Evolutionary conservation across 2,888 invertebrate genomes (phyloP), one percentile per base, ranked within the genome.

Genomic region (Drosophila putrida): DNA sequence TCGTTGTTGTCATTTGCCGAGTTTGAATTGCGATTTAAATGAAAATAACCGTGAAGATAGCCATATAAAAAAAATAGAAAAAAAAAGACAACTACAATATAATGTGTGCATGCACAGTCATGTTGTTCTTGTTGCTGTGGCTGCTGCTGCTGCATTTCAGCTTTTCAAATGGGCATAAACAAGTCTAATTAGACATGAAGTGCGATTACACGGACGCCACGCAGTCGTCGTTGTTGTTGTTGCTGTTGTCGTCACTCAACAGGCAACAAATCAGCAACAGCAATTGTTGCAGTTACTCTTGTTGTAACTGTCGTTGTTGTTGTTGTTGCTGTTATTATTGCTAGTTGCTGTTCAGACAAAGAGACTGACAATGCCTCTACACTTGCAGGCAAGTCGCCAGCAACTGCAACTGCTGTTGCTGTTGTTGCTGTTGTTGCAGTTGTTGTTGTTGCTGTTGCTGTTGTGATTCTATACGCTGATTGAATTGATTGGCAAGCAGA

Each of bases 131-230:
- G 53, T 6, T 69, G 68, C 2, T 59, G 72, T 10, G 58, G 64
- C 15, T 75, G 76, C 59, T 61, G 64, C 31, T 71, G 76, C 64
- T 71, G 63, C 71, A 63, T 71, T 88, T 68, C 55, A 61, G 70
- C 77, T 79, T 83, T 79, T 71, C 75, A 87, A 90, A 88, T 87
- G 84, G 82, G 90, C 88, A 87, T 90, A 88, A 90, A 88, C 88
- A 89, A 88, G 88, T 87, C 90, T 88, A 88, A 88, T 90, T 88
- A 90, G 89, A 87, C 82, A 77, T 82, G 84, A 88, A 88, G 88
- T 90, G 90, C 90, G 89, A 86, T 86, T 86, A 89, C 80, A 80
- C 78, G 78, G 81, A 81, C 88, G 85, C 78, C 89, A 83, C 63
- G 73, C 82, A 75, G 77, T 66, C 75, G 76, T 59, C 53, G 55